Base-by-base conservation (phyloP, 2,888 invertebrate species). In the Volucella inanis region DNA sequence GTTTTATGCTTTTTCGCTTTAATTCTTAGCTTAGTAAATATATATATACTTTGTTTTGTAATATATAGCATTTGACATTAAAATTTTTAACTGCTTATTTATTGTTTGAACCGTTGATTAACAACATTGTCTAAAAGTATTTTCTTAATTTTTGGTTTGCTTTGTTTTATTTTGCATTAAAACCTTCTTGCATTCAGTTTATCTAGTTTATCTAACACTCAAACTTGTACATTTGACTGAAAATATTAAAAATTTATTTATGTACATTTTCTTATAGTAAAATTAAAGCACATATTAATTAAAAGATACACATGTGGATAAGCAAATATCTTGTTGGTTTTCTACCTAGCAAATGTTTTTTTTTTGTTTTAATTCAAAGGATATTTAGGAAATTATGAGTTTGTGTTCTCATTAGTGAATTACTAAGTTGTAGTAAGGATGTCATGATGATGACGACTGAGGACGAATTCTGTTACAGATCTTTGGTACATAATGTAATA, bases 171-270 rank as follows among this genome's bases (percentile, higher is more conserved):
- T 45, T 41, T 11, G 57, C 39, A 55, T 72, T 9, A 80, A 52
- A 68, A 50, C 47, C 47, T 49, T 50, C 18, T 22, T 47, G 49
- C 41, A 67, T 76, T 62, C 50, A 3, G n/a, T 59, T 54, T 61
- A 39, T 65, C 52, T 59, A 67, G 45, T 61, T 50, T 64, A 84
- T 55, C 59, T 71, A 65, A 84, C 67, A 84, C 71, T 81, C 85
- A 81, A 77, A 81, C 47, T 85, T 81, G 76, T 85, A 84, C 84
- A 84, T 67, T 81, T 72, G 80, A 85, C 72, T 81, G 72, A 77
- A 81, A 85, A 72, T 74, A 68, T 59, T 71, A 38, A 79, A 83
- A 85, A 71, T 15, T 59, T 80, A 84, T 84, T 80, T 85, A 85
- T 72, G 75, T 31, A 31, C 31, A 31, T 31, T 57, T 80, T 76